A percentile compares a stretch with the other conserved stretches of the same genome.
phyloP scores from a whole-genome alignment of 53 echinoderm and acorn worm species.

The Holothuria scabra region DNA sequence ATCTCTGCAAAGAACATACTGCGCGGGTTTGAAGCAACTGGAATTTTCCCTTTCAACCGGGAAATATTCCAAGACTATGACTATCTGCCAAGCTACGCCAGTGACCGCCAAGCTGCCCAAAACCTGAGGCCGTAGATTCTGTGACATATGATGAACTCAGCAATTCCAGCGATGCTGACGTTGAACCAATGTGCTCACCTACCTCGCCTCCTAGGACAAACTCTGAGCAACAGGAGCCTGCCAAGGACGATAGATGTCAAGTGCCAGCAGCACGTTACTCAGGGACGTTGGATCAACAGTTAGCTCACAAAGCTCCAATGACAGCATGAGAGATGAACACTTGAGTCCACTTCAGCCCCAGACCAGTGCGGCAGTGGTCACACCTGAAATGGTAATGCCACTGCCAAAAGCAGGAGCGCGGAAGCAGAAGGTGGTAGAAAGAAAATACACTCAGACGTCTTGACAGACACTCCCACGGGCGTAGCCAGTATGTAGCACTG shows the following conservation, averaged over 20 bases:
- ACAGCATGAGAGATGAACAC: background rate
- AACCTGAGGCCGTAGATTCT: background rate
- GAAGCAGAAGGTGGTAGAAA: constrained; percentile 11
- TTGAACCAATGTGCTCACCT: background rate
- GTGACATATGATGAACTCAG: background rate
- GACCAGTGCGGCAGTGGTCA: background rate
- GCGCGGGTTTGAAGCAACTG: constrained; percentile 3
- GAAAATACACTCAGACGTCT: constrained; percentile 7
- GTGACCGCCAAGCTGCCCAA: constrained; percentile 27
- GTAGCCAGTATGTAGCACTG: too few relatives aligned
- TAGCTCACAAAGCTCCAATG: background rate
- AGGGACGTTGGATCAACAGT: background rate
- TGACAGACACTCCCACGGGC: constrained; percentile 35
- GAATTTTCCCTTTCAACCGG: constrained; percentile 29
- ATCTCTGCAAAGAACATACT: constrained; percentile 15
- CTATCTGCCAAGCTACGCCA: constrained; percentile 21
- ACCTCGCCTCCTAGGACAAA: background rate
- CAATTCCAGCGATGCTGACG: background rate
- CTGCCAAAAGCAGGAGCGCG: constrained; percentile 25
- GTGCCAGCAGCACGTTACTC: background rate
- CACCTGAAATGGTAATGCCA: background rate
- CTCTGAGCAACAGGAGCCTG: background rate
- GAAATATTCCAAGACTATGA: constrained; percentile 33
- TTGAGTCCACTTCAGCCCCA: background rate
- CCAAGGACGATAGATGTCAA: background rate